Evolutionary conservation across 2,888 invertebrate genomes (phyloP), one percentile per base, ranked within the genome.

Genomic region (Tortrix viridana): DNA sequence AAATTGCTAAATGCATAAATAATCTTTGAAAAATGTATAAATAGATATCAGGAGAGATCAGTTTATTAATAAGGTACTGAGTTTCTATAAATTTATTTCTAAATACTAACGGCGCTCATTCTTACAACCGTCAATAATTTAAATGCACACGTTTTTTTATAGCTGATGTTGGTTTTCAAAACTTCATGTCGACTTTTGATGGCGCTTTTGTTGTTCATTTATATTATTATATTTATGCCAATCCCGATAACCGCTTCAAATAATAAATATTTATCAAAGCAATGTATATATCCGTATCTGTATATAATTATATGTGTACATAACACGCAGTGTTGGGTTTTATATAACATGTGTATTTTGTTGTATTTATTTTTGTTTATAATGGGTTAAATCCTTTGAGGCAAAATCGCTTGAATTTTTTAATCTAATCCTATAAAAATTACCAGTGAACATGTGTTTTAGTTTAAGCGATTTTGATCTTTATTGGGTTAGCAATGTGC

Each of bases 161-260:
- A 41, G 5, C 5, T 16, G 41, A 41, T 14, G 41, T 41, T 41
- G 41, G 16, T 41, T 41, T 20, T 37, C 79, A 74, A 79, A 75
- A 75, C 79, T 80, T 79, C 79, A 76, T 74, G 71, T 52, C 68
- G 68, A 57, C 16, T 26, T 65, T 81, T 72, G 80, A 85, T 85
- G 84, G 82, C 83, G 82, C 77, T 84, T 82, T 69, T 73, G 69
- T 68, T 70, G 41, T 41, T 49, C 37, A 54, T 52, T 49, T 55
- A 67, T 65, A 65, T 66, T 65, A 69, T 63, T 65, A 47, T 66
- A 66, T 65, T 43, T 60, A 62, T 50, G 38, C 54, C 5, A 3
- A 23, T 55, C 6, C 23, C 20, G n/a, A 22, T 57, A 57, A 52
- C 57, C 20, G 57, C 58, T 63, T 58, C 23, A 26, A 22, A 44